Base-by-base conservation (phyloP, 2,113 vertebrate species). In the Siphamia tubifer region DNA sequence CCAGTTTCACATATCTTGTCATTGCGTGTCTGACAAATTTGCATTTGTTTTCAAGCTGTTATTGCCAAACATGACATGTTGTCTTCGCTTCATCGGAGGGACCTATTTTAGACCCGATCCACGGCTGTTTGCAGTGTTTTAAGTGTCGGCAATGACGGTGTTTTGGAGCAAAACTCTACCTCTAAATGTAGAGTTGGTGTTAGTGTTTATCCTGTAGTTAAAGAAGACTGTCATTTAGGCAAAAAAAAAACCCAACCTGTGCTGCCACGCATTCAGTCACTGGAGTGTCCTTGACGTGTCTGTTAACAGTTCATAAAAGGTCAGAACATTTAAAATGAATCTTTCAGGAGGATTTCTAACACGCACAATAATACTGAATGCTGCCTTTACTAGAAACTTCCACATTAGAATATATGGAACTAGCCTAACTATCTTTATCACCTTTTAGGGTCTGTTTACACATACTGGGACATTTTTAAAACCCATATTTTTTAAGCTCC, bases 161-260 rank as follows among this genome's bases (percentile, higher is more conserved):
- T 71, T 63, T 67, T 32, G 31, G 28, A 77, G 19, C 47, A 23
- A 11, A 10, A 47, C 34, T 48, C 27, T 32, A 34, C 20, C 28
- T 31, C 36, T 31, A 32, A 42, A 58, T 45, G 32, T 20, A 24
- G 34, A 53, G 35, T 57, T 80, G n/a, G n/a, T n/a, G n/a, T n/a
- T n/a, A n/a, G n/a, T n/a, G n/a, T 56, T 67, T 57, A 13, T 57
- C 17, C 36, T 51, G 32, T 21, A 56, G 35, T 45, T 23, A 39
- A 8, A 74, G 31, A 6, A 43, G 8, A 15, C 60, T 28, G 36
- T 10, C 40, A 38, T 43, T 68, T 63, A 52, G 36, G 8, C 32
- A n/a, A n/a, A 36, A n/a, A 49, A 8, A 32, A n/a, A n/a, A n/a
- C n/a, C n/a, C n/a, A n/a, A 28, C 15, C 25, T 47, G n/a, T 25